Conservation (phyloP, 2,888 invertebrate genomes). For the Polietes domitor region DNA sequence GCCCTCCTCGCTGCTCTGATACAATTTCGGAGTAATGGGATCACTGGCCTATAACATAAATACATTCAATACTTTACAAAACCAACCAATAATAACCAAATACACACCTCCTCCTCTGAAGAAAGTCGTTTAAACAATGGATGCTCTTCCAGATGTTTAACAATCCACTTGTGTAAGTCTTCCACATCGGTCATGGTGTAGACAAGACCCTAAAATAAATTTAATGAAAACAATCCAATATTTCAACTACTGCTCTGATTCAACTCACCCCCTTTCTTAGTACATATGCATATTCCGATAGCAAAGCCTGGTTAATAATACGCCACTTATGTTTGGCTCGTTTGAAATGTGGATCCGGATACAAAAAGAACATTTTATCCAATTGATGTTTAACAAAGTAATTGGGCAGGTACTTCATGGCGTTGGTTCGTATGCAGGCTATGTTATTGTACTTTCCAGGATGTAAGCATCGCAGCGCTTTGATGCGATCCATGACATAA, state of each 20-base stretch:
- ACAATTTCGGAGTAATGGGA: conserved; percentile 93
- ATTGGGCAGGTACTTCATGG: conserved; percentile 99
- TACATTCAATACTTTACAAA: too few relatives aligned
- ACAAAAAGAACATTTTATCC: conserved; percentile 98
- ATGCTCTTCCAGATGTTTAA: conserved; percentile 93
- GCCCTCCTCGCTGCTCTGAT: conserved; percentile 97
- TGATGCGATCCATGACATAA: conserved; percentile 97
- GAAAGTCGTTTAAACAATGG: conserved; percentile 91
- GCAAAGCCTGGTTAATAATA: conserved; percentile 94
- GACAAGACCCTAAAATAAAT: conserved; percentile 91
- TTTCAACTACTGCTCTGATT: too few relatives aligned
- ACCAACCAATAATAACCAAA: background rate
- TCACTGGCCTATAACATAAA: conserved; percentile 85
- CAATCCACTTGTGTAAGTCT: conserved; percentile 99
- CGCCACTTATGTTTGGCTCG: conserved; percentile 99
- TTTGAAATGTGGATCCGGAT: conserved; percentile 99
- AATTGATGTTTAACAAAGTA: conserved; percentile 97
- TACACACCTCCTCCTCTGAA: conserved; percentile 88
- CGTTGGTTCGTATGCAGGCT: conserved; percentile 96
- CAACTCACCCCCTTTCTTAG: conserved; percentile 88
- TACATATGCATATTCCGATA: conserved; percentile 98
- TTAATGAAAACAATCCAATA: background rate
- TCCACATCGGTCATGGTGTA: conserved; percentile 99
- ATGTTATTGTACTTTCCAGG: conserved; percentile 93
- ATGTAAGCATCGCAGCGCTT: conserved; percentile 89